Conservation (phyloP, 1,140 invertebrate genomes). For the Hypsibius dujardini region DNA sequence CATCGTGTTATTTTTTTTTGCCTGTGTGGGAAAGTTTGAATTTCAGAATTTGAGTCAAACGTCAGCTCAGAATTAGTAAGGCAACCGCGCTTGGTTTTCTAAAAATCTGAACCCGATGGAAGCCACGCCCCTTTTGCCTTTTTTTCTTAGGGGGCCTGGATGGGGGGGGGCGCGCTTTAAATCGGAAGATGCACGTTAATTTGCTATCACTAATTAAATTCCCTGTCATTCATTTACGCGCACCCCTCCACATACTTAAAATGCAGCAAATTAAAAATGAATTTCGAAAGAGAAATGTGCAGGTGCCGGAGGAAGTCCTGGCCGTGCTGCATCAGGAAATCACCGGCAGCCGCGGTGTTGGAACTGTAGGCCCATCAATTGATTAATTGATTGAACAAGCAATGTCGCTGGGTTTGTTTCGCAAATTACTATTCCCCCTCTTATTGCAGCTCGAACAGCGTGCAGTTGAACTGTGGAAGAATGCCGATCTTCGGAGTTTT, state of each 20-base stretch:
- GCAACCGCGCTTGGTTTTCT: too few species aligned
- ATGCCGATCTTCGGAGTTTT: not conserved
- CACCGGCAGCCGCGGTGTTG: not conserved
- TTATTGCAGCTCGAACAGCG: not conserved
- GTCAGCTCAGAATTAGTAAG: too few species aligned
- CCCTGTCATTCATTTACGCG: too few species aligned
- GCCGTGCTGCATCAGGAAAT: not conserved
- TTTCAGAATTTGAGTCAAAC: too few species aligned
- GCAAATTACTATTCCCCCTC: too few species aligned
- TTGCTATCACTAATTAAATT: too few species aligned
- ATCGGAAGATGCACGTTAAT: too few species aligned
- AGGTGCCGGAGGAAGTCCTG: not conserved
- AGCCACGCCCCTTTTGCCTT: too few species aligned
- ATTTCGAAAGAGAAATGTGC: conserved; percentile 4
- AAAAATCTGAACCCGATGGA: too few species aligned
- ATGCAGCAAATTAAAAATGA: not conserved
- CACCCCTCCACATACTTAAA: not conserved
- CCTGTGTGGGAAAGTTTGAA: too few species aligned
- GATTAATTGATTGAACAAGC: not conserved
- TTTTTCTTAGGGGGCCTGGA: too few species aligned
- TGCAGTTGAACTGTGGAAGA: not conserved
- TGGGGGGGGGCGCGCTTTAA: too few species aligned
- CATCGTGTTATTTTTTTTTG: not conserved
- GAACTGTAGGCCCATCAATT: not conserved
- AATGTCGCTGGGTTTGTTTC: not conserved